Conservation (phyloP, 2,113 vertebrate genomes). For the Lasiurus cinereus region DNA sequence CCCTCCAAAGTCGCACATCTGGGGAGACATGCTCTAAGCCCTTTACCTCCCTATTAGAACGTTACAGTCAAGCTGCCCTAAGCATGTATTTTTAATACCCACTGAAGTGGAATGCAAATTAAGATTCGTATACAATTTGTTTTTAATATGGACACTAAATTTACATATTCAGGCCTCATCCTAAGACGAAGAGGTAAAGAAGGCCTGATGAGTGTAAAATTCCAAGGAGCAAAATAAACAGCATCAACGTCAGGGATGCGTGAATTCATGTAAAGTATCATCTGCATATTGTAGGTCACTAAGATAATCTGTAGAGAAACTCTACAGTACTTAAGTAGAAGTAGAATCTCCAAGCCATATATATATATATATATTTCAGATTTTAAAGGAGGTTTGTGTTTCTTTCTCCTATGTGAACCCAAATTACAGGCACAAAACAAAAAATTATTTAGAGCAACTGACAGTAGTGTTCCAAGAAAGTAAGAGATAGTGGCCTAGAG, state of each 20-base stretch:
- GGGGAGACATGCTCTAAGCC: background rate
- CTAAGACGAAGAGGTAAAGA: slow-evolving; percentile 77
- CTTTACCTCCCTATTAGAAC: slow-evolving; percentile 6
- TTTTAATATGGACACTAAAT: slow-evolving; percentile 70
- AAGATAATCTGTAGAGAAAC: slow-evolving; percentile 72
- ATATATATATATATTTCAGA: slow-evolving; percentile 4
- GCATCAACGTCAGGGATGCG: slow-evolving; percentile 70
- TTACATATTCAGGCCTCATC: slow-evolving; percentile 74
- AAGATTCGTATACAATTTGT: slow-evolving; percentile 69
- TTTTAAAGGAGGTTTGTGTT: slow-evolving; percentile 12
- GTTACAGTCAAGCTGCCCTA: slow-evolving; percentile 19
- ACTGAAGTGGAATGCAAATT: slow-evolving; percentile 64
- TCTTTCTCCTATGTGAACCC: slow-evolving; percentile 43
- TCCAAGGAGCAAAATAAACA: slow-evolving; percentile 78
- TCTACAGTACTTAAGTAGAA: slow-evolving; percentile 66
- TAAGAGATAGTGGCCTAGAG: background rate
- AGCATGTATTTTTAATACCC: slow-evolving; percentile 62
- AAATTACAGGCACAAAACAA: slow-evolving; percentile 43
- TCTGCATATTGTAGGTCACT: slow-evolving; percentile 73
- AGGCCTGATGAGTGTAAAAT: slow-evolving; percentile 73
- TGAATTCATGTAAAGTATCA: slow-evolving; percentile 65
- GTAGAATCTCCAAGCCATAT: slow-evolving; percentile 16
- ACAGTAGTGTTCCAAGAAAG: slow-evolving; percentile 1
- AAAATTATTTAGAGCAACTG: slow-evolving; percentile 24
- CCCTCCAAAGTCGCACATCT: background rate